These are phyloP conservation scores for Bradypodion ventrale DNA, from an alignment of 2,797 vertebrate species.

Conservation along the genomic window DNA sequence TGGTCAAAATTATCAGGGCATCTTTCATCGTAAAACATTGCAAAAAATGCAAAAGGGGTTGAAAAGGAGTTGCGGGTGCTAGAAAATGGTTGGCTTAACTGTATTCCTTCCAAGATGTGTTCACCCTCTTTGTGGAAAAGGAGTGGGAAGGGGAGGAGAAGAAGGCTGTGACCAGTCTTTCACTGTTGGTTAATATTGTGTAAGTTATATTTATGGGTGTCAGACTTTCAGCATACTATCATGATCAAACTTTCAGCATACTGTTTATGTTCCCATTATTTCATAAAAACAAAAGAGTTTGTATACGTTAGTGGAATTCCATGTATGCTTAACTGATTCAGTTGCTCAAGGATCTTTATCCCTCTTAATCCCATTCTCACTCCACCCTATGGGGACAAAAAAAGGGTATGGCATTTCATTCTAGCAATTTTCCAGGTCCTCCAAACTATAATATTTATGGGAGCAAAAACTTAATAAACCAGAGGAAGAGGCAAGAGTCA, in stretches of 20 bases:
- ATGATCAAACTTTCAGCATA: conserved; percentile 21
- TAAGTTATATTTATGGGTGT: conserved; percentile 26
- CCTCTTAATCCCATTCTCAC: conserved; percentile 10
- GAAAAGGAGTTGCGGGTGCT: not conserved
- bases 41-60: not conserved
- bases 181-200: conserved; percentile 4
- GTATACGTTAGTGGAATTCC: conserved; percentile 4
- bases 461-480: conserved; percentile 20
- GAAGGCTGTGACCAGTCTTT: conserved; percentile 37
- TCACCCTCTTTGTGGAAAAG: conserved; percentile 7
- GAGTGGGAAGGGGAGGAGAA: not conserved
- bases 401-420: not conserved
- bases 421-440: conserved; percentile 14
- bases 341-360: conserved; percentile 31
- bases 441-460: conserved; percentile 17
- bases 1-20: not conserved
- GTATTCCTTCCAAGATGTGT: not conserved
- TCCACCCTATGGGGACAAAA: conserved; percentile 28
- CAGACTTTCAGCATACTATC: conserved; percentile 21
- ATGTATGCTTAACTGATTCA: conserved; percentile 8
- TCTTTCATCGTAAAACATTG: not conserved
- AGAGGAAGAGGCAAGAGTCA: not conserved
- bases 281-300: conserved; percentile 20
- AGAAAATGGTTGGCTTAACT: not conserved
- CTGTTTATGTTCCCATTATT: conserved; percentile 40